phyloP scores from a whole-genome alignment of 2,797 vertebrate genomes.

The Threskiornis aethiopicus region DNA sequence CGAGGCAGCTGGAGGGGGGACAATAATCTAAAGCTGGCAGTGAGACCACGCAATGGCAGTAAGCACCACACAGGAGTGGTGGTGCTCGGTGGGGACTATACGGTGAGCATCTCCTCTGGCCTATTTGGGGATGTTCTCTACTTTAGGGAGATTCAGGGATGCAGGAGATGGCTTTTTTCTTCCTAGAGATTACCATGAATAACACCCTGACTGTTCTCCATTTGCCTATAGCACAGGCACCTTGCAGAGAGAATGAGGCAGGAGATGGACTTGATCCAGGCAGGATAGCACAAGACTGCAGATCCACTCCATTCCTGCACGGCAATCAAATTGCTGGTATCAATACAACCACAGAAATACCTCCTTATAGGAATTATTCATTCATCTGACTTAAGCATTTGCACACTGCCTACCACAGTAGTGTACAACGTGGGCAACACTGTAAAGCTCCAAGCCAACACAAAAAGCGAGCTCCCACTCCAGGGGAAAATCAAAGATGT shows the following conservation, averaged over 20 bases:
- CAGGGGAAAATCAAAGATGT: background rate
- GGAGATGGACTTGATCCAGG: background rate
- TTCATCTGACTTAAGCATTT: background rate
- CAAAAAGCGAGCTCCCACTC: background rate
- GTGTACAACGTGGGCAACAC: background rate
- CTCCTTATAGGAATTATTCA: background rate
- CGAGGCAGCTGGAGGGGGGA: background rate
- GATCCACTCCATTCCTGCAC: background rate
- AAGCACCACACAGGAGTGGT: background rate
- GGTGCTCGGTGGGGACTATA: accelerated
- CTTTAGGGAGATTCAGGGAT: background rate
- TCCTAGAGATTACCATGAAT: background rate
- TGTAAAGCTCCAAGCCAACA: background rate
- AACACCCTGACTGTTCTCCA: background rate
- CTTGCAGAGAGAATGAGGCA: background rate
- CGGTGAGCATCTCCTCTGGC: background rate
- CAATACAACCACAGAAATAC: background rate
- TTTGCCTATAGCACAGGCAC: background rate
- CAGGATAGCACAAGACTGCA: background rate
- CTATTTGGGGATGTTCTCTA: background rate
- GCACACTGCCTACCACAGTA: background rate
- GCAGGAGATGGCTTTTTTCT: background rate
- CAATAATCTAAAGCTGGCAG: background rate
- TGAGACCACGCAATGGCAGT: background rate
- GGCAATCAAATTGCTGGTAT: background rate